A percentile compares a stretch with the other conserved stretches of the same genome.
These are phyloP conservation scores for Enteromius thamalakanensis DNA, from an alignment of 2,797 vertebrate genomes.

Conservation along the genomic window DNA sequence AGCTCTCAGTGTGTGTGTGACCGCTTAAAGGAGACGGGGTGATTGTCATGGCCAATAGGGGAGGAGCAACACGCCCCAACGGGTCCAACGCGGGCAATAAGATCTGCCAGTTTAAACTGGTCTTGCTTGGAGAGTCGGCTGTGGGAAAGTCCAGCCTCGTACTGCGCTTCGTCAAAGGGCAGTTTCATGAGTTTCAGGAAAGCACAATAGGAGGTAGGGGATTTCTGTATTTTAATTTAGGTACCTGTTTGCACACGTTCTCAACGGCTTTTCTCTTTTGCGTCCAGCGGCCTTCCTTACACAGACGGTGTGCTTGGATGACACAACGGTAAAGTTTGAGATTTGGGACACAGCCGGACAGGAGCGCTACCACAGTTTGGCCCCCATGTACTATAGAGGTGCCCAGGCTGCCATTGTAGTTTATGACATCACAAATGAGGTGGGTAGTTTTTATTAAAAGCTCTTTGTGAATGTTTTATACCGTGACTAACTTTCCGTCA, in stretches of 20 bases:
- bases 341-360: slow-evolving; percentile 99
- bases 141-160: slow-evolving; percentile 99
- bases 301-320: slow-evolving; percentile 97
- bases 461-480: not conserved
- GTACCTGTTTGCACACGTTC: not conserved
- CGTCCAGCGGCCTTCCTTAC: slow-evolving; percentile 94
- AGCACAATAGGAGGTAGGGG: slow-evolving; percentile 99
- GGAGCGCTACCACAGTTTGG: slow-evolving; percentile 97
- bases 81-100: slow-evolving; percentile 95
- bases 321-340: slow-evolving; percentile 99
- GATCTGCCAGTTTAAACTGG: slow-evolving; percentile 99
- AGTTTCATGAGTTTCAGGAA: slow-evolving; percentile 99
- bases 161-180: slow-evolving; percentile 98
- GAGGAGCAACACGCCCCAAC: slow-evolving; percentile 94
- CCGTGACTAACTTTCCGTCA: not conserved
- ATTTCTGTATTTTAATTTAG: not conserved
- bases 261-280: not conserved
- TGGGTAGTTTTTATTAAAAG: slow-evolving; percentile 62
- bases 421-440: slow-evolving; percentile 98
- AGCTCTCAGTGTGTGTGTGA: slow-evolving; percentile 60
- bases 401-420: slow-evolving; percentile 98
- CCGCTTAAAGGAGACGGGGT: slow-evolving; percentile 75
- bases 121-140: slow-evolving; percentile 96
- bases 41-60: slow-evolving; percentile 94
- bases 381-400: slow-evolving; percentile 99